Base-by-base conservation (phyloP, 2,888 invertebrate species). In the Drosophila algonquin region DNA sequence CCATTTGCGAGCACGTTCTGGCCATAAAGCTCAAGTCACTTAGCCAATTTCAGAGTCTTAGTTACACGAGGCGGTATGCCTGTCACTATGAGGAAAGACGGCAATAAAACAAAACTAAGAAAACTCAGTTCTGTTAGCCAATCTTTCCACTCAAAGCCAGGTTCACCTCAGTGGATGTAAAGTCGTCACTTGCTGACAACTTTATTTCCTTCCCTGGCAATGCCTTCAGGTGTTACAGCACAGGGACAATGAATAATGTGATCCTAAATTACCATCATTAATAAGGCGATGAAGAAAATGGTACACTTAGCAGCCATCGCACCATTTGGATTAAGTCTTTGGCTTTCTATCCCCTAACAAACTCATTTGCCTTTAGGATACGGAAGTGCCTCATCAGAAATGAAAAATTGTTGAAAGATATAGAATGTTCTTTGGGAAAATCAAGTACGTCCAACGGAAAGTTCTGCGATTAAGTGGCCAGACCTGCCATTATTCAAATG, bases 131-230 rank as follows among this genome's bases (percentile, higher is more conserved):
- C 46, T 35, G 24, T 27, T 12, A 44, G 27, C 18, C 27, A 35
- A 40, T 44, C 32, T 12, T 21, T 10, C 32, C 14, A 18, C 16
- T 30, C 14, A 56, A 32, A 32, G 46, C n/a, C n/a, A 12, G 82
- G 67, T 53, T 51, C 53, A 27, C 30, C 44, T n/a, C 35, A 63
- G 48, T 61, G 75, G 75, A 71, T 86, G 61, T 53, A 67, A 62
- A 72, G 53, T 64, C 57, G 72, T 82, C 62, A 79, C 71, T 75
- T 77, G 73, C 65, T 87, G 82, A 81, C 82, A 87, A 74, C 58
- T 59, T 79, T 50, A 85, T 85, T 79, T 87, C 73, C 80, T 52
- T 21, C 24, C 10, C 32, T 56, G 21, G 5, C 10, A 12, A 21
- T 14, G 24, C 35, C 21, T 21, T 44, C 32, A 40, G 2, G 21